phyloP scores from a whole-genome alignment of 1,140 invertebrate species.

The Probaryconus sp. region DNA sequence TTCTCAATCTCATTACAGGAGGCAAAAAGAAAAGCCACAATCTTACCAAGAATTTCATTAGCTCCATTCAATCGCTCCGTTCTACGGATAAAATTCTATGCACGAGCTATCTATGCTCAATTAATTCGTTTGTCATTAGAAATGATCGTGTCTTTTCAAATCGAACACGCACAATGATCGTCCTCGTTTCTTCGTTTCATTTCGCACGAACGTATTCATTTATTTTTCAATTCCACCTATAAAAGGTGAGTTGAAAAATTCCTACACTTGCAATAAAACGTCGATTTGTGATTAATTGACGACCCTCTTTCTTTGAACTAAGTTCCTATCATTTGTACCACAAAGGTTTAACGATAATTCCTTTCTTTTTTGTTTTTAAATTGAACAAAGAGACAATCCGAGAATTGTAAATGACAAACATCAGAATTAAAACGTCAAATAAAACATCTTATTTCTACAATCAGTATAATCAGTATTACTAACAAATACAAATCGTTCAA shows the following conservation, averaged over 20 bases:
- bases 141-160: neutral
- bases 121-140: conserved; percentile 34
- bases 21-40: conserved; percentile 19
- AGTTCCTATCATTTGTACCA: no score
- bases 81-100: conserved; percentile 6
- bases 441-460: no score
- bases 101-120: conserved; percentile 16
- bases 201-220: conserved; percentile 1
- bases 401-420: no score
- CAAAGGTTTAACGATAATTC: no score
- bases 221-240: neutral
- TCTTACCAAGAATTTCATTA: conserved; percentile 48
- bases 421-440: no score
- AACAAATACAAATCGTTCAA: no score
- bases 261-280: no score
- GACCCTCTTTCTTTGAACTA: no score
- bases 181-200: neutral
- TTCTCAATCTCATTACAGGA: conserved; percentile 28
- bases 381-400: neutral
- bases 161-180: conserved; percentile 2
- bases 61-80: conserved; percentile 23
- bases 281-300: no score
- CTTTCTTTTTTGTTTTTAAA: no score
- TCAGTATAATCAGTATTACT: no score
- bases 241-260: neutral